Conservation (phyloP, 2,113 vertebrate species). For the Mustelus asterias region DNA sequence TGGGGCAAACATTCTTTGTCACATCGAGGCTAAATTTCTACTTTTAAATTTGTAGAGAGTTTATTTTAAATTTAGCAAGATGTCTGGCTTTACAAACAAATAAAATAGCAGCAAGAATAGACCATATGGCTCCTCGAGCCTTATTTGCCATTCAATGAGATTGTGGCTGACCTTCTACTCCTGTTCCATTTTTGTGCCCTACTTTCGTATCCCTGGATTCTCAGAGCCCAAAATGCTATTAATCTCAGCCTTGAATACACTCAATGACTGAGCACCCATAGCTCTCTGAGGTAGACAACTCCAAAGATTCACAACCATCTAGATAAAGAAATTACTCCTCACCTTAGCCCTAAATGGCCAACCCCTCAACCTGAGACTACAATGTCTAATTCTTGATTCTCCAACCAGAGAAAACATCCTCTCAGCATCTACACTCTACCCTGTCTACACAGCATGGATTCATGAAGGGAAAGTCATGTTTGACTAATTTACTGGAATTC, state of each 20-base stretch:
- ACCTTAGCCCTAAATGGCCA: neutral
- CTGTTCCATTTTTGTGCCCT: neutral
- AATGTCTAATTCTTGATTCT: too few species aligned
- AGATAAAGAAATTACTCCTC: neutral
- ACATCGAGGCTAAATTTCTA: neutral
- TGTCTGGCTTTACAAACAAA: neutral
- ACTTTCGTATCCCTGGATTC: neutral
- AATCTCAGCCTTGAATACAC: neutral
- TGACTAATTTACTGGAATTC: too few species aligned
- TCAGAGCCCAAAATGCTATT: neutral
- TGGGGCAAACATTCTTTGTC: neutral
- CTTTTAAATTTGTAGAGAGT: neutral
- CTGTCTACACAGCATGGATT: too few species aligned
- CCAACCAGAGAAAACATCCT: too few species aligned
- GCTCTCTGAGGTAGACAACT: neutral
- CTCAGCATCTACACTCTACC: neutral
- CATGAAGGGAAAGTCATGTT: too few species aligned
- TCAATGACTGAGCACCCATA: neutral
- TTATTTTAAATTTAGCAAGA: neutral
- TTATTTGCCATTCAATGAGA: neutral
- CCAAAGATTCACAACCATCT: neutral
- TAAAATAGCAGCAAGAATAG: neutral
- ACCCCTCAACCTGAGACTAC: neutral
- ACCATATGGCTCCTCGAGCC: neutral
- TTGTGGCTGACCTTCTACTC: neutral